These are phyloP conservation scores for Plagodis pulveraria DNA, from an alignment of 2,888 invertebrate genomes.

Conservation along the genomic window DNA sequence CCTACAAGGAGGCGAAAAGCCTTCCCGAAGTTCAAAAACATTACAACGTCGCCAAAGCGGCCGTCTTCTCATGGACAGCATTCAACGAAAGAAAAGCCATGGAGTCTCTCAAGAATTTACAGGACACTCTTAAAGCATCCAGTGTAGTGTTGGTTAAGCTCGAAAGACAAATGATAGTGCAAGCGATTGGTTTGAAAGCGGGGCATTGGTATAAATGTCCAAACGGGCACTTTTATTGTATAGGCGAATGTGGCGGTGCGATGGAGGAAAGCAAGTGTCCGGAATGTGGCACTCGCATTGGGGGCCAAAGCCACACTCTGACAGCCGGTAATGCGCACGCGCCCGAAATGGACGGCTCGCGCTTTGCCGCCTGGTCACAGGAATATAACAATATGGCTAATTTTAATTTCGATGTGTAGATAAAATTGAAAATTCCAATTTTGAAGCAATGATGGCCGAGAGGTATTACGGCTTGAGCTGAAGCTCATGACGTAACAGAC, in stretches of 20 bases:
- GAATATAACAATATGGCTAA: constrained; percentile 67
- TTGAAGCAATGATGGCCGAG: no score
- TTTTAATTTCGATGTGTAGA: constrained; percentile 41
- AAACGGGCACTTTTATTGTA: constrained; percentile 88
- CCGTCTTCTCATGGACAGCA: constrained; percentile 45
- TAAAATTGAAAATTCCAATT: no score
- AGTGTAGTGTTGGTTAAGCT: constrained; percentile 44
- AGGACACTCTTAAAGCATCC: constrained; percentile 50
- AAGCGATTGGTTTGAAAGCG: constrained; percentile 54
- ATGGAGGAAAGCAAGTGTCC: constrained; percentile 77
- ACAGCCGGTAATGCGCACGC: constrained; percentile 73
- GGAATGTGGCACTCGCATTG: constrained; percentile 85
- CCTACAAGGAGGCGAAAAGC: constrained; percentile 33
- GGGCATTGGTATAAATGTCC: constrained; percentile 91
- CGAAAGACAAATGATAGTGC: constrained; percentile 82
- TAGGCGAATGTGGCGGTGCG: constrained; percentile 89
- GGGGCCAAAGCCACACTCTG: constrained; percentile 80
- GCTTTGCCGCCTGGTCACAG: constrained; percentile 75
- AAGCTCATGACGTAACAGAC: no score
- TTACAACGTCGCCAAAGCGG: constrained; percentile 37
- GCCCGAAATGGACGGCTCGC: constrained; percentile 82
- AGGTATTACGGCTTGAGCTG: no score
- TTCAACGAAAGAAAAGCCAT: constrained; percentile 52
- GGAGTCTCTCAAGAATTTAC: constrained; percentile 47
- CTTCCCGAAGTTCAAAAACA: constrained; percentile 39